A percentile compares a stretch with the other conserved stretches of the same genome.
phyloP scores from a whole-genome alignment of 2,113 vertebrate genomes.

The Haplochromis burtoni region DNA sequence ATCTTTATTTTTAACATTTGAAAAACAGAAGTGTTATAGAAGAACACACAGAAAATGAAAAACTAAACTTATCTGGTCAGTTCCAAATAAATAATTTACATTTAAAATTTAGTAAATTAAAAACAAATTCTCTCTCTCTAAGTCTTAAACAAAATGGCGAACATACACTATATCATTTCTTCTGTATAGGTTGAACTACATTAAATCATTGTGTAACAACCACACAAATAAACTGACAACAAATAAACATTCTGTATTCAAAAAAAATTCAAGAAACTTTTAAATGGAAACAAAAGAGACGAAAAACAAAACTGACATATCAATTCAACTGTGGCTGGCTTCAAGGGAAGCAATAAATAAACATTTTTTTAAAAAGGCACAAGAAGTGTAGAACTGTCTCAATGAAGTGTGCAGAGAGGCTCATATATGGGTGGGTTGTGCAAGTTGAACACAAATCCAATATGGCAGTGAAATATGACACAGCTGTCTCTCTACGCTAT shows the following conservation, averaged over 20 bases:
- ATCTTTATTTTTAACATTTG: background rate
- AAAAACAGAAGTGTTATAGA: background rate
- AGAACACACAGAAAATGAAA: background rate
- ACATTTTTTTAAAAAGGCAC: background rate
- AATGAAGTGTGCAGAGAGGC: background rate
- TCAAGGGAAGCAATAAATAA: background rate
- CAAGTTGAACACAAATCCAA: background rate
- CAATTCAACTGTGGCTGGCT: background rate
- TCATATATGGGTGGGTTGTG: background rate
- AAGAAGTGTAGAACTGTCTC: background rate
- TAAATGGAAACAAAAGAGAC: background rate
- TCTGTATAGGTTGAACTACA: background rate
- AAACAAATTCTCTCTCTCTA: background rate
- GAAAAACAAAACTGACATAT: background rate
- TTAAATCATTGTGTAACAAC: background rate
- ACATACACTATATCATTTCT: background rate
- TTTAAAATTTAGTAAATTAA: background rate
- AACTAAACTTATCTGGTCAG: background rate
- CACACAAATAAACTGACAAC: background rate
- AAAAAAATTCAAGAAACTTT: background rate
- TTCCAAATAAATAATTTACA: background rate
- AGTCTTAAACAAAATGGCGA: background rate
- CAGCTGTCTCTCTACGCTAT: fast-evolving
- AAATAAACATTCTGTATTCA: background rate
- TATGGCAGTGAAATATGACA: background rate